Evolutionary conservation across 2,797 vertebrate genomes (phyloP), one percentile per base, ranked within the genome.

Genomic region (Cuniculus paca): DNA sequence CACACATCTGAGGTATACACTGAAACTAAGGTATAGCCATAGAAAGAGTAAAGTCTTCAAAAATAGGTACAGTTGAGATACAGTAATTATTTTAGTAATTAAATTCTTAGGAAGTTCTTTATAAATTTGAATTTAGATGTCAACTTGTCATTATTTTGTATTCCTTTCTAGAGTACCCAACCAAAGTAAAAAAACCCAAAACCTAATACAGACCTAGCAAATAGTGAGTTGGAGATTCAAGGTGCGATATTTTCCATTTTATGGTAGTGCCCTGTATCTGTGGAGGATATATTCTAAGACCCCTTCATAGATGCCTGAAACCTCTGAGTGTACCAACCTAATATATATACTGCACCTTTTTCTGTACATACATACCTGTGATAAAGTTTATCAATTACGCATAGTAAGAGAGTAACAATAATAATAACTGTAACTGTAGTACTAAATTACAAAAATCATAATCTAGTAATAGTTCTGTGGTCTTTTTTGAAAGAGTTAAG

Each of bases 201-300:
- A 79, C 6, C 20, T 86, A 74, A 70, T 79, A 45, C 31, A 95
- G 93, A 89, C 83, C 70, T 84, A 91, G 88, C 52, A 90, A 91
- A 84, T 74, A 61, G 52, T 85, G 26, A 88, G 48, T 90, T 94
- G 91, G 86, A 83, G 70, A 78, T 60, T 74, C n/a, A 84, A 31
- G 4, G 14, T 61, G 8, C 20, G 11, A 0, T 83, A 10, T 91
- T 96, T 91, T 94, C 45, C 26, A 68, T 70, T 68, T 88, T 89
- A 80, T 34, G 54, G 45, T 81, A 54, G 54, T n/a, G 79, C 31
- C 28, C 28, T 4, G 74, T 83, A 34, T 31, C 31, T 91, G 12
- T 50, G 52, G 31, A 39, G 7, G 10, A 79, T 72, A 72, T 31
- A 14, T 36, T 94, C 6, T 79, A 79, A 65, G 78, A 26, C 42